phyloP scores from a whole-genome alignment of 2,113 vertebrate species.

The Cyanocitta stelleri region DNA sequence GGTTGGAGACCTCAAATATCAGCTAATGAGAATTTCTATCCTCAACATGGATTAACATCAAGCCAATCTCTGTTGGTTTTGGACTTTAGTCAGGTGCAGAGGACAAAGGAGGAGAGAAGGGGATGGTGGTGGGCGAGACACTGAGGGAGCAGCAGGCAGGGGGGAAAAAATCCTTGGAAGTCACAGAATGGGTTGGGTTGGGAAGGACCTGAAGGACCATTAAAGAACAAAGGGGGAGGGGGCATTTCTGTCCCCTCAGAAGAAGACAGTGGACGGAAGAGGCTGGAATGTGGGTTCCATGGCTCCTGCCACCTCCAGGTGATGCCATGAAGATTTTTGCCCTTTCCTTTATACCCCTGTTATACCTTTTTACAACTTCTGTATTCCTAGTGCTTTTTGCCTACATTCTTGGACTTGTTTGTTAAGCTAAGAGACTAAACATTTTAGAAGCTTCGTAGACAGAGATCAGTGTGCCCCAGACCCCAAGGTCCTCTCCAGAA shows the following conservation, averaged over 20 bases:
- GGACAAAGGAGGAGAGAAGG: not conserved
- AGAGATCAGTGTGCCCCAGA: no score
- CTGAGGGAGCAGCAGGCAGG: rapidly evolving
- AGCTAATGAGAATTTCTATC: not conserved
- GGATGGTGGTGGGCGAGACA: not conserved
- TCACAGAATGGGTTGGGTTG: not conserved
- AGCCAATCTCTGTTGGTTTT: not conserved
- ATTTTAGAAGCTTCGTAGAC: no score
- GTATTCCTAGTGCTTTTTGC: no score
- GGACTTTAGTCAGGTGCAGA: not conserved
- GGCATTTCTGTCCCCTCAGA: not conserved
- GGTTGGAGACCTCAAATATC: not conserved
- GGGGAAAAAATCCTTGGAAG: not conserved
- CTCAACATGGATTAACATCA: rapidly evolving
- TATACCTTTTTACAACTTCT: no score
- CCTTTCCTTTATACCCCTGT: no score
- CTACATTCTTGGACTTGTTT: no score
- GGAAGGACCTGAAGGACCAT: not conserved
- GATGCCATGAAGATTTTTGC: no score
- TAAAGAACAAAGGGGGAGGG: not conserved
- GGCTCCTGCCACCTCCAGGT: not conserved
- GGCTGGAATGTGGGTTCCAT: not conserved
- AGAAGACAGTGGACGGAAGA: not conserved
- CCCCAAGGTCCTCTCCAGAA: no score
- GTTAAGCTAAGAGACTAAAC: no score